Evolutionary conservation across 92 coral and sea anemone genomes (phyloP).

Genomic region (Siderastrea radians): DNA sequence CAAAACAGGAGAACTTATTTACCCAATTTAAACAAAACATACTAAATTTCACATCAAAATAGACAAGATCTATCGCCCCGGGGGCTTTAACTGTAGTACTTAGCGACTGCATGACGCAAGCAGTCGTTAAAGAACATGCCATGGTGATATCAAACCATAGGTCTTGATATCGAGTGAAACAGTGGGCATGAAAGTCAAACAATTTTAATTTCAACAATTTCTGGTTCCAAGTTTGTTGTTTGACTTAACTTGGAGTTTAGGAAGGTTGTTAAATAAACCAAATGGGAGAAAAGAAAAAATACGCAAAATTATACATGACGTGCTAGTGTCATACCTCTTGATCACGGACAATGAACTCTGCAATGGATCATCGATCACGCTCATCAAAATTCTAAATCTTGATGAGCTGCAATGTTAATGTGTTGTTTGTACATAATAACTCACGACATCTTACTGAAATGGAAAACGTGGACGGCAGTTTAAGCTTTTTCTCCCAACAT

Average conservation of each 20-base stretch:
- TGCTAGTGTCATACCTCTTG: background rate
- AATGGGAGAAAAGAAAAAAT: background rate
- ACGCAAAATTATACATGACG: constrained; percentile 19
- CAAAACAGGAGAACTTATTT: too few species aligned
- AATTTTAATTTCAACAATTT: background rate
- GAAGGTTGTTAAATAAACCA: background rate
- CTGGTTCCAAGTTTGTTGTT: background rate
- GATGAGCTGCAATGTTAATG: background rate
- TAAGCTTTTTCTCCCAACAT: background rate
- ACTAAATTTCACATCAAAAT: too few species aligned
- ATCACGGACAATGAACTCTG: constrained; percentile 6
- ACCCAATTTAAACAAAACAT: too few species aligned
- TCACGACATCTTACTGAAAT: background rate
- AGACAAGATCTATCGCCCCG: too few species aligned
- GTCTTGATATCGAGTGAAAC: background rate
- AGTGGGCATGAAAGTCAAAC: background rate
- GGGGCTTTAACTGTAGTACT: background rate
- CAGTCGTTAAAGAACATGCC: background rate
- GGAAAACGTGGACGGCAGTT: background rate
- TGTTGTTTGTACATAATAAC: constrained; percentile 22
- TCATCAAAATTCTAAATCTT: background rate
- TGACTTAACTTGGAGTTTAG: too few species aligned
- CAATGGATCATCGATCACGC: constrained; percentile 1
- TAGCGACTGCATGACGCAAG: constrained; percentile 9
- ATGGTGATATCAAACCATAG: background rate